Evolutionary conservation across 1,140 invertebrate species (phyloP), one percentile per base, ranked within the genome.

Genomic region (Planococcus citri): DNA sequence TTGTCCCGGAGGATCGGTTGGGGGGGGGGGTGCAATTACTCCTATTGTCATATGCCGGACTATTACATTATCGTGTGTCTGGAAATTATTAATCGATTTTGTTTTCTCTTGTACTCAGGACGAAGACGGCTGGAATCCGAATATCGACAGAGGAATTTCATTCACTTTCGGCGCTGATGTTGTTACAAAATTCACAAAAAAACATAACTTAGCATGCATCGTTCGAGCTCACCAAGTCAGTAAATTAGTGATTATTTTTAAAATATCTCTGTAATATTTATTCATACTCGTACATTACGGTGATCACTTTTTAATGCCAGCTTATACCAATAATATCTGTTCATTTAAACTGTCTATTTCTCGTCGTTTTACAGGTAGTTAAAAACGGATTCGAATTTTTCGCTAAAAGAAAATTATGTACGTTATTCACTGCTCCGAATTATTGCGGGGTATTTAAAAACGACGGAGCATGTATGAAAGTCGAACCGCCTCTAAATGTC

Each of bases 171-270:
- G 87, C 73, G 83, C 86, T 12, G 84, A 87, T 79, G 83, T 87
- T 60, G 86, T 89, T 37, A 80, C 83, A 64, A 87, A 88, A 78
- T 90, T 90, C 79, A 79, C 89, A 71, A 82, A 86, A 74, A 88
- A 87, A 78, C 87, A 88, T 78, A 86, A 89, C 75, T 85, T 90
- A 75, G 88, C 90, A 78, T 81, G 91, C 70, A 88, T 92, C 74
- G 88, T 87, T 75, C 80, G 89, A 75, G 89, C 88, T 24, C 89
- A 92, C 81, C 89, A 91, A 83, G 69, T 38, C 24, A 64, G 22
- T n/a, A 20, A 58, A 3, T 58, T 22, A n/a, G 17, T 8, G 17
- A 20, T 41, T 41, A 22, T 58, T 20, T 58, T n/a, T n/a, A n/a
- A n/a, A 8, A 8, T 58, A 4, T n/a, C 6, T n/a, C n/a, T n/a